A percentile compares a stretch with the other conserved stretches of the same genome.
These are phyloP conservation scores for Eulithis prunata DNA, from an alignment of 2,888 invertebrate genomes.

Conservation along the genomic window DNA sequence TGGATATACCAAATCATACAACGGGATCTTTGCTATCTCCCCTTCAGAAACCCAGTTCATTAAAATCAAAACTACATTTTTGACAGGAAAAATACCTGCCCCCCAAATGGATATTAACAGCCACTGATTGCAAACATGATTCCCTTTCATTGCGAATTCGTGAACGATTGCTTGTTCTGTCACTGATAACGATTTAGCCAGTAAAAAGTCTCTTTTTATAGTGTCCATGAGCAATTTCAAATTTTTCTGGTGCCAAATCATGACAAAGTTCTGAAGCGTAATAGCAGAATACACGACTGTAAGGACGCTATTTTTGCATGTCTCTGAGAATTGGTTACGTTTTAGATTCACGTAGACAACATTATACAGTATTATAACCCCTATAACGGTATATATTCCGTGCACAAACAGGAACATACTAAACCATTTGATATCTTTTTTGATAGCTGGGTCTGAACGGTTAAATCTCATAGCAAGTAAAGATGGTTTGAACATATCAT, in stretches of 20 bases:
- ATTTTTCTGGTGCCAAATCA: slow-evolving; percentile 44
- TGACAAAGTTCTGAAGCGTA: slow-evolving; percentile 34
- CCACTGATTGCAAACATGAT: slow-evolving; percentile 52
- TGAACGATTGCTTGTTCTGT: slow-evolving; percentile 46
- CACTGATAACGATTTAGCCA: slow-evolving; percentile 30
- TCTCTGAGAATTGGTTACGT: slow-evolving; percentile 36
- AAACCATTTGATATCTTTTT: slow-evolving; percentile 42
- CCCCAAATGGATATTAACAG: slow-evolving; percentile 12
- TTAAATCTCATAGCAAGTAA: slow-evolving; percentile 33
- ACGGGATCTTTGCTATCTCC: slow-evolving; percentile 44
- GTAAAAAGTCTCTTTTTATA: slow-evolving; percentile 52
- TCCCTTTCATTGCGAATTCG: slow-evolving; percentile 46
- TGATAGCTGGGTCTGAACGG: slow-evolving; percentile 38
- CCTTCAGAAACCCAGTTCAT: slow-evolving; percentile 40
- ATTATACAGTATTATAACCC: slow-evolving; percentile 33
- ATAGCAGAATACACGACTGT: slow-evolving; percentile 28
- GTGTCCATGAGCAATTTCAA: slow-evolving; percentile 45
- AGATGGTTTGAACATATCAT: slow-evolving; percentile 37
- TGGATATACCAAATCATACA: slow-evolving; percentile 52
- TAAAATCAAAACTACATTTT: slow-evolving; percentile 40
- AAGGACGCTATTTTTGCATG: slow-evolving; percentile 41
- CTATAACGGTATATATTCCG: slow-evolving; percentile 21
- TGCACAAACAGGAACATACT: slow-evolving; percentile 26
- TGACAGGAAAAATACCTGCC: slow-evolving; percentile 36
- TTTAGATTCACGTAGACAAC: slow-evolving; percentile 39